Evolutionary conservation across 2,888 invertebrate genomes (phyloP).

Genomic region (Graphium colonna): DNA sequence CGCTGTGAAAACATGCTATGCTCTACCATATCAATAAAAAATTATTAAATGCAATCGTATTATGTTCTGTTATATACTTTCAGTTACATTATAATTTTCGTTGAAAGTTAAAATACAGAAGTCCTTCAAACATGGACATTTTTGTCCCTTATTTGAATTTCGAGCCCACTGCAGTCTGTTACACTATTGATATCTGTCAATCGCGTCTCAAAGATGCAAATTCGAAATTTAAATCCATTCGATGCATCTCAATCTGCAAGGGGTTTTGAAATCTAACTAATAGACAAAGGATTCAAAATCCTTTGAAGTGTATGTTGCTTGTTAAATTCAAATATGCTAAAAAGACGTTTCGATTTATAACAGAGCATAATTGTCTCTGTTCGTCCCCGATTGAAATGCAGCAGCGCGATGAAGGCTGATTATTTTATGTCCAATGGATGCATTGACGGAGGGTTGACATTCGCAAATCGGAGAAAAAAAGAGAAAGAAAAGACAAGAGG

Average conservation of each 20-base stretch:
- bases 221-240: slow-evolving; percentile 33
- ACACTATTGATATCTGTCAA: slow-evolving; percentile 39
- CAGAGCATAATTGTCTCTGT: slow-evolving; percentile 47
- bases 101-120: neutral
- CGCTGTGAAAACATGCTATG: no score
- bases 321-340: slow-evolving; percentile 40
- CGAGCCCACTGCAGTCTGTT: slow-evolving; percentile 11
- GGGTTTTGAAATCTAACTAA: slow-evolving; percentile 3
- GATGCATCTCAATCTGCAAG: slow-evolving; percentile 12
- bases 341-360: slow-evolving; percentile 48
- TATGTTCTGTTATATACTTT: no score
- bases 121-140: neutral
- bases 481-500: no score
- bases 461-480: slow-evolving; percentile 4
- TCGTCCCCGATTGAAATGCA: slow-evolving; percentile 35
- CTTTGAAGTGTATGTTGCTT: neutral
- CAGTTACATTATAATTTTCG: neutral
- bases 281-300: neutral
- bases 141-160: slow-evolving; percentile 13
- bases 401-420: slow-evolving; percentile 26
- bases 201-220: slow-evolving; percentile 38
- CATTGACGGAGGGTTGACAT: slow-evolving; percentile 10
- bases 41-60: no score
- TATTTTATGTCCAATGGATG: slow-evolving; percentile 23
- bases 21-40: no score